A percentile compares a stretch with the other conserved stretches of the same genome.
phyloP scores from a whole-genome alignment of 2,797 vertebrate species.

The Tokudaia tokunoshimensis region DNA sequence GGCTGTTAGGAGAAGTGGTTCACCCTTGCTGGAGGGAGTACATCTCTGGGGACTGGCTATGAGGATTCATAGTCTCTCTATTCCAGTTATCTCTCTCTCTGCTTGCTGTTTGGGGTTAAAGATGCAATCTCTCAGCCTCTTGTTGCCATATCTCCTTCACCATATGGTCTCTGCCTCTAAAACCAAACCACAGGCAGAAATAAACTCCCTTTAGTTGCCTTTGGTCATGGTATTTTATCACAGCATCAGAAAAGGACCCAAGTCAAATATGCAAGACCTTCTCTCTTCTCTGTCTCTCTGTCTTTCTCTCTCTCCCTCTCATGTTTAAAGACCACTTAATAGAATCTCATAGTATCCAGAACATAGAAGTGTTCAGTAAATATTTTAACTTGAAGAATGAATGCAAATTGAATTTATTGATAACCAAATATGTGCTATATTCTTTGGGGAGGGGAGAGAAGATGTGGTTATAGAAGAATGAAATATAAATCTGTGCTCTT shows the following conservation, averaged over 20 bases:
- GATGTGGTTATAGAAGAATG: background rate
- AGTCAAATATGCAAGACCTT: background rate
- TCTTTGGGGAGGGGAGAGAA: background rate
- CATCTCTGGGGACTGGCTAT: background rate
- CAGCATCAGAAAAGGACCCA: background rate
- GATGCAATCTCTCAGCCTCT: background rate
- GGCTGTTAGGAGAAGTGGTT: background rate
- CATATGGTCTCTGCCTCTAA: background rate
- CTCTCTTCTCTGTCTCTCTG: too few relatives aligned
- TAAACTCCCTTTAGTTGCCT: background rate
- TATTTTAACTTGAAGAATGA: conserved; percentile 4
- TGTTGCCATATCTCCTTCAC: background rate
- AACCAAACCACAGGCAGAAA: background rate
- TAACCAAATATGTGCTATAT: background rate
- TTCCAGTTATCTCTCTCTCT: background rate
- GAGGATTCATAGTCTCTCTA: background rate
- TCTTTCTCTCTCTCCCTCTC: too few relatives aligned
- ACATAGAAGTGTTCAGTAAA: background rate
- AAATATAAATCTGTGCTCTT: background rate
- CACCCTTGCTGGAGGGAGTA: too few relatives aligned
- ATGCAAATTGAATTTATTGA: background rate
- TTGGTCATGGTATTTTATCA: background rate
- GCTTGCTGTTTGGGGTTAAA: background rate
- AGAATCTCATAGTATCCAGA: conserved; percentile 4
- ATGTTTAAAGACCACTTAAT: background rate